These are phyloP conservation scores for Caenorhabditis inopinata DNA, from an alignment of 1,140 invertebrate species.

Conservation along the genomic window DNA sequence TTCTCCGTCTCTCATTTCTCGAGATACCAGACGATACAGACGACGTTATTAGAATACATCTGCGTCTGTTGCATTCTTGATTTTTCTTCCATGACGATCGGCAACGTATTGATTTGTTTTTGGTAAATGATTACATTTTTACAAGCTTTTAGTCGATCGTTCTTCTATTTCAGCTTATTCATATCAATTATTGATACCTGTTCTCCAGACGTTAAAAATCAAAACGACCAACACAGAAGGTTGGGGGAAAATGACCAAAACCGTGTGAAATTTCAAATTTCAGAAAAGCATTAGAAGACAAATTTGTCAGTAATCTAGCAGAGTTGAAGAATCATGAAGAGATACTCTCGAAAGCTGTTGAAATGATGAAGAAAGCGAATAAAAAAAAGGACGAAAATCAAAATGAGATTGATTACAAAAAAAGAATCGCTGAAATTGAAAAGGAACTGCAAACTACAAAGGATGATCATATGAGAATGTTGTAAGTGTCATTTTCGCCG, in stretches of 20 bases:
- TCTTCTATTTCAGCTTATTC: not conserved
- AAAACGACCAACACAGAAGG: constrained; percentile 14
- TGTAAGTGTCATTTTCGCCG: not conserved
- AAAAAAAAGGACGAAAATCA: not conserved
- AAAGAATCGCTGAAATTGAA: constrained; percentile 1
- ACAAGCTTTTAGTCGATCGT: too few species aligned
- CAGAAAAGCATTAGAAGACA: constrained; percentile 5
- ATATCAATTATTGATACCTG: not conserved
- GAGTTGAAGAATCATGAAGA: constrained; percentile 7
- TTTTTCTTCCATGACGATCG: too few species aligned
- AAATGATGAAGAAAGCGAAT: constrained; percentile 9
- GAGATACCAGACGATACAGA: too few species aligned
- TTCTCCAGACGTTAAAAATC: not conserved
- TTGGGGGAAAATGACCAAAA: not conserved
- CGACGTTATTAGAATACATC: too few species aligned
- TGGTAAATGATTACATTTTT: not conserved
- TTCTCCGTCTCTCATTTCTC: too few species aligned
- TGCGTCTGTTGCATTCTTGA: too few species aligned
- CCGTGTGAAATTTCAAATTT: not conserved
- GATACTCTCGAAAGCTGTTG: not conserved
- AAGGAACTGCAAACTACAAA: not conserved
- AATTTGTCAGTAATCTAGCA: not conserved
- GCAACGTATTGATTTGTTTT: not conserved
- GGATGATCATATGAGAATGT: not conserved
- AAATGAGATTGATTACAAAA: constrained; percentile 2